phyloP scores from a whole-genome alignment of 1,140 invertebrate species.

The Leptinotarsa undecemlineata region DNA sequence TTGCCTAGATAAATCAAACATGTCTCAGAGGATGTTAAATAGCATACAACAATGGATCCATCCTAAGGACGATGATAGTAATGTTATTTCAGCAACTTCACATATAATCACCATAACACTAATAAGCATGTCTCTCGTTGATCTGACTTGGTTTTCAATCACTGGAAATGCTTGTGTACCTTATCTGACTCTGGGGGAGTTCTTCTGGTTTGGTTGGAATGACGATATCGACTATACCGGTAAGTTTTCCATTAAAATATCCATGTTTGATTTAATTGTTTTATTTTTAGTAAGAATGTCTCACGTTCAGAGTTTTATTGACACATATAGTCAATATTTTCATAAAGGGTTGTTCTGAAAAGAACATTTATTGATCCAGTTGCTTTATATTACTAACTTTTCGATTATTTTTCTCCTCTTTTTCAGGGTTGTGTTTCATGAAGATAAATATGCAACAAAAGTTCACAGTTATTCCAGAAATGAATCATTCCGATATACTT shows the following conservation, averaged over 20 bases:
- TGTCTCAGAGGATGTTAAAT: constrained; percentile 20
- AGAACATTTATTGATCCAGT: too few species aligned
- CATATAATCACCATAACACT: constrained; percentile 52
- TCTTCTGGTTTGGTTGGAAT: constrained; percentile 53
- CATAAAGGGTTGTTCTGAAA: too few species aligned
- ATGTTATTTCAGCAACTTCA: constrained; percentile 51
- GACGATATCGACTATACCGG: constrained; percentile 40
- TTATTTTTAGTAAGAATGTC: too few species aligned
- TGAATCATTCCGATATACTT: too few species aligned
- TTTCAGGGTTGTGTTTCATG: too few species aligned
- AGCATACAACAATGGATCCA: constrained; percentile 42
- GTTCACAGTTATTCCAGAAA: too few species aligned
- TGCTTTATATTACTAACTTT: too few species aligned
- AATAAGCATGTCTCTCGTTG: constrained; percentile 52
- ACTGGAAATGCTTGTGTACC: constrained; percentile 47
- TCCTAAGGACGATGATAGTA: constrained; percentile 51
- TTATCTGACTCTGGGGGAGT: constrained; percentile 50
- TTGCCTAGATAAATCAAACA: not conserved
- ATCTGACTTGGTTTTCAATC: constrained; percentile 52
- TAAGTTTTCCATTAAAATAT: constrained; percentile 24
- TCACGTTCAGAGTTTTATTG: too few species aligned
- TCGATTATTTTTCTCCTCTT: too few species aligned
- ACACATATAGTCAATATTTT: too few species aligned
- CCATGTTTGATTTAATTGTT: too few species aligned
- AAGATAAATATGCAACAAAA: too few species aligned